Conservation (phyloP, 2,797 vertebrate species). For the Falco peregrinus region DNA sequence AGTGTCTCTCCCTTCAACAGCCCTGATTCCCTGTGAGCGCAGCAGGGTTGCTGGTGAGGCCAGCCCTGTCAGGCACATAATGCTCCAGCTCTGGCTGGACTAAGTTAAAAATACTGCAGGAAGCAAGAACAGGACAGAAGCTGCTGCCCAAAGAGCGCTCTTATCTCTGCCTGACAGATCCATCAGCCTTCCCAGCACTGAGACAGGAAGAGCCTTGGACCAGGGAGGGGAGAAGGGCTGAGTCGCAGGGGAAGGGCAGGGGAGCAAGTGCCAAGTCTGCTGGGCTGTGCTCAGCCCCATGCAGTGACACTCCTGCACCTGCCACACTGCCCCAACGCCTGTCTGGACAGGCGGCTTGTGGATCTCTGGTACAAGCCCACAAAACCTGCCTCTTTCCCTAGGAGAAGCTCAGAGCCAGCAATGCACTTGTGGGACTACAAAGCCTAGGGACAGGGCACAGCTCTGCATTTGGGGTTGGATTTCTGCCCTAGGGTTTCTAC, state of each 20-base stretch:
- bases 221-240: not conserved
- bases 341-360: not conserved
- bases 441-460: not conserved
- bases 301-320: not conserved
- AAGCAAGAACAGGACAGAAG: not conserved
- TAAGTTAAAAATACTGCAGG: constrained; percentile 52
- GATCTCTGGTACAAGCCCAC: not conserved
- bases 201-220: not conserved
- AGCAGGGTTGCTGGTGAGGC: not conserved
- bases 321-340: not conserved
- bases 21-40: fast-evolving
- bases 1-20: not conserved
- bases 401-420: not conserved
- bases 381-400: not conserved
- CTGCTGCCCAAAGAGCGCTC: not conserved
- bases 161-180: constrained; percentile 60
- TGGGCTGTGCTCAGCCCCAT: not conserved
- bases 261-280: not conserved
- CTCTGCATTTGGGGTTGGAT: not conserved
- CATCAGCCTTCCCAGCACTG: not conserved
- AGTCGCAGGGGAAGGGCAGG: not conserved
- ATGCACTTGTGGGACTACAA: not conserved
- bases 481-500: not conserved
- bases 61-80: constrained; percentile 7
- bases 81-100: not conserved